These are phyloP conservation scores for Ethmia dodecea DNA, from an alignment of 2,888 invertebrate species.

Conservation along the genomic window DNA sequence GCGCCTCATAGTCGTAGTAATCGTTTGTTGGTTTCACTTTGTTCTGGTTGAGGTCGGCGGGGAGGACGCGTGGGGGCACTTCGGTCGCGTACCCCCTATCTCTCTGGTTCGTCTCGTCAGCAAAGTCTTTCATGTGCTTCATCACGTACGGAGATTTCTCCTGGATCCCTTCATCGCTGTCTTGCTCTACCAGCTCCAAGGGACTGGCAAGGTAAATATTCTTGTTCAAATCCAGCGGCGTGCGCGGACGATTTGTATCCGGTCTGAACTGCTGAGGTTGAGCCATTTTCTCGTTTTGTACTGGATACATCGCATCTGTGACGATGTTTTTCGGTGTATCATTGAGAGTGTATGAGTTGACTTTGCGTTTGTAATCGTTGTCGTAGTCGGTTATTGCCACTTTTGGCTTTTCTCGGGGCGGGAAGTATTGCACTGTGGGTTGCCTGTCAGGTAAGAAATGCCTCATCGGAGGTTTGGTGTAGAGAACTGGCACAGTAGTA, in stretches of 20 bases:
- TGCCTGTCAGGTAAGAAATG: constrained; percentile 37
- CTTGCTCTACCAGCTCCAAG: constrained; percentile 15
- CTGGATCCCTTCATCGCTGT: constrained; percentile 32
- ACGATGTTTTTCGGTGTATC: constrained; percentile 23
- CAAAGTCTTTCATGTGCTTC: constrained; percentile 53
- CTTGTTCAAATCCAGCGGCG: constrained; percentile 22
- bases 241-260: too few species aligned
- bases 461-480: constrained; percentile 21
- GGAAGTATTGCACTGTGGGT: constrained; percentile 62
- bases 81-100: constrained; percentile 24
- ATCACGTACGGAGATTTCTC: constrained; percentile 48
- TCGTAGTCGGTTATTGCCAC: constrained; percentile 38
- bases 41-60: constrained; percentile 4
- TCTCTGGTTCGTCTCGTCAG: constrained; percentile 38
- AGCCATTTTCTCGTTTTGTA: not conserved
- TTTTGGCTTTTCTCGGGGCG: constrained; percentile 41
- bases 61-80: not conserved
- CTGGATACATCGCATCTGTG: constrained; percentile 8
- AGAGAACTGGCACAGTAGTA: too few species aligned
- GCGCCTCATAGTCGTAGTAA: constrained; percentile 49
- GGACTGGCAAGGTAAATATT: constrained; percentile 7
- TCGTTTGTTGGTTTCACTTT: constrained; percentile 24
- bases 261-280: not conserved
- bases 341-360: constrained; percentile 32
- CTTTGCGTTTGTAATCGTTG: constrained; percentile 36